Percentiles rank a stretch among this genome's conserved stretches.
These are phyloP conservation scores for Corvus hawaiiensis DNA, from an alignment of 2,113 vertebrate genomes.

Conservation along the genomic window DNA sequence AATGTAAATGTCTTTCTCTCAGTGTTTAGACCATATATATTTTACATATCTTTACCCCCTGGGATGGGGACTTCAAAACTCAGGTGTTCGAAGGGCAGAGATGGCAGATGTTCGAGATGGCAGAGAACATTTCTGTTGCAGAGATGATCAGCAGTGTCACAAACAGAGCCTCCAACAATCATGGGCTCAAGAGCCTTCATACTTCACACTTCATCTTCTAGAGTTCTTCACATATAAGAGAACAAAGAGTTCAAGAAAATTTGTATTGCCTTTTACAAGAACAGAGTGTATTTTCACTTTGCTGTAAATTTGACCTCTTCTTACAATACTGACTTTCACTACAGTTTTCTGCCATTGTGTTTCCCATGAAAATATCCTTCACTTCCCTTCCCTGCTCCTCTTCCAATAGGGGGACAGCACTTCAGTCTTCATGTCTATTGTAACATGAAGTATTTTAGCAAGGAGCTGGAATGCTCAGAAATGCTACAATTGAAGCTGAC, in stretches of 20 bases:
- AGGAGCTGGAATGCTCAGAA: background rate
- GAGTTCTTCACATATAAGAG: background rate
- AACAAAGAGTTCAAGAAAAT: background rate
- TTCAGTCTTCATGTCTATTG: background rate
- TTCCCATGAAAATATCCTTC: background rate
- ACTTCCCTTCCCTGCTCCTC: background rate
- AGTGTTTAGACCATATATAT: background rate
- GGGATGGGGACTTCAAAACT: background rate
- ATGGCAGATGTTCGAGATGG: no score
- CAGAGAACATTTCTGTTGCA: background rate
- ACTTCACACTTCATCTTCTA: background rate
- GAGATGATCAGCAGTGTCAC: background rate
- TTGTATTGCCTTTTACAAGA: accelerated
- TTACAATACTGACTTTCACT: background rate
- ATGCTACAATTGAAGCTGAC: background rate
- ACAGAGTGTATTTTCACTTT: background rate
- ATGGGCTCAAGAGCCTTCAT: background rate
- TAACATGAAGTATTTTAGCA: background rate
- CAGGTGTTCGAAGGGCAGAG: background rate
- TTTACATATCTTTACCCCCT: background rate
- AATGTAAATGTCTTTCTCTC: background rate
- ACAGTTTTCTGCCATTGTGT: background rate
- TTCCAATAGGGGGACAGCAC: background rate
- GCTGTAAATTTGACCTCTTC: background rate
- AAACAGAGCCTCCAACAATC: background rate